Evolutionary conservation across 1,140 invertebrate genomes (phyloP).

Genomic region (Drosophila melanogaster): Release_6_plus_ISO1_MT NT_033779.5:15503501-15504000

Average conservation of each 20-base stretch:
- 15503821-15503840: slow-evolving; percentile 93
- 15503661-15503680: neutral
- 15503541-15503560: slow-evolving; percentile 94
- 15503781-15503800: slow-evolving; percentile 98
- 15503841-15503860: slow-evolving; percentile 89
- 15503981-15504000: slow-evolving; percentile 4
- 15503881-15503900: slow-evolving; percentile 86
- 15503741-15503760: slow-evolving; percentile 99
- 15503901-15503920: slow-evolving; percentile 86
- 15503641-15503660: too few species aligned
- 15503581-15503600: neutral
- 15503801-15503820: slow-evolving; percentile 97
- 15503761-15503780: slow-evolving; percentile 96
- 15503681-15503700: slow-evolving; percentile 84
- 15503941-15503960: slow-evolving; percentile 11
- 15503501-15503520: slow-evolving; percentile 98
- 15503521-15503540: slow-evolving; percentile 96
- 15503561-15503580: neutral
- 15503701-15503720: slow-evolving; percentile 93
- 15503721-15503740: slow-evolving; percentile 95
- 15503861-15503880: slow-evolving; percentile 91
- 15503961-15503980: slow-evolving; percentile 21
- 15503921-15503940: slow-evolving; percentile 7
- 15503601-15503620: too few species aligned
- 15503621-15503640: too few species aligned